Evolutionary conservation across 2,113 vertebrate genomes (phyloP), one percentile per base, ranked within the genome.

Genomic region (Callionymus lyra): DNA sequence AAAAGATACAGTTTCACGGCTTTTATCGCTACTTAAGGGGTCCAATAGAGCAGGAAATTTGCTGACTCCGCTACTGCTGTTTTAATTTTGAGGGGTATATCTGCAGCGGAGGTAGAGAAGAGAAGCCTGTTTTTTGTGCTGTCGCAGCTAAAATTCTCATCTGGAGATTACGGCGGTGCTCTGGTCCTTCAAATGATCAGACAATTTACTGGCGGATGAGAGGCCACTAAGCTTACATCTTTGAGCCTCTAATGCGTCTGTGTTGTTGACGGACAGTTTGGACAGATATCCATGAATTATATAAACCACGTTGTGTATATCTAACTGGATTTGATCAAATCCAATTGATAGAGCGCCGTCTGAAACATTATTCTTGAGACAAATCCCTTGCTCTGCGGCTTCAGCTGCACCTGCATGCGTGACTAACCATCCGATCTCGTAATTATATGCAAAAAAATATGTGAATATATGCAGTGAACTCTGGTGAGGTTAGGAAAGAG

Each of bases 301-400:
- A 39, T 65, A 61, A 70, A 76, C 70, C 42, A 45, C 61, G 59
- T 62, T 54, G 53, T 61, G 39, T 68, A 69, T 44, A 61, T 74
- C 63, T 74, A 74, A 79, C 33, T 46, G 76, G 77, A 76, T 77
- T 77, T 66, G 43, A 54, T 34, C n/a, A 75, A 75, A 79, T 80
- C 75, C 75, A 72, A 63, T 80, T 75, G 68, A 65, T 64, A 50
- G 44, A 70, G 49, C 67, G 65, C 38, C 56, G 69, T 64, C 52
- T 77, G 53, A 45, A 53, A 58, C 44, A 56, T 63, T 50, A 65
- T 56, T 70, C 52, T 60, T 55, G 39, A 63, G 27, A 41, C 44
- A 32, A 11, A 40, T 50, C 44, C 63, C 32, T 50, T 37, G 35
- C 45, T 69, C 39, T 45, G 47, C 19, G 8, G 21, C 21, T 4